Evolutionary conservation across 2,888 invertebrate genomes (phyloP), one percentile per base, ranked within the genome.

Genomic region (Macrophya alboannulata): DNA sequence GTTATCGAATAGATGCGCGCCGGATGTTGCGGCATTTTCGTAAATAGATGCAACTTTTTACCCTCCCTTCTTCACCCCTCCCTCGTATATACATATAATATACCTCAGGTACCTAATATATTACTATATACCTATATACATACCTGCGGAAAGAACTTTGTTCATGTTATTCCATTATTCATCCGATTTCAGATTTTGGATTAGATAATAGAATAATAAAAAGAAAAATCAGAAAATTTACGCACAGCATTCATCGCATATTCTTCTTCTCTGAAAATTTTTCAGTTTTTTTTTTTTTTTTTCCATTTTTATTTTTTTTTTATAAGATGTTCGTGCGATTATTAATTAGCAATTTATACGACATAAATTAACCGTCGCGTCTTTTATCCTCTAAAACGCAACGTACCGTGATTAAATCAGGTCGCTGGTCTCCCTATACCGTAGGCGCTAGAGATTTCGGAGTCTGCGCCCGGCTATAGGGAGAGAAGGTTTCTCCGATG

Each of bases 341-440:
- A 37, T 37, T 37, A 68, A 68, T 68, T 17, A 68, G 68, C 37
- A 68, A 68, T 68, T 68, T 37, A 68, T 68, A 68, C 6, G 68
- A 68, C 8, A 68, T 37, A 68, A 68, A 68, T 68, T 68, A 68
- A 37, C 68, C 37, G 68, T 15, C 68, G 17, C 48, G 83, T 51
- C 48, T 83, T 83, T 83, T 51, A 45, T 68, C 68, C 83, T 62
- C 12, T 37, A 31, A 83, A 68, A 37, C 83, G 68, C 68, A 31
- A 15, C 25, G 48, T 68, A 31, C 83, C 83, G 83, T 48, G 71
- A 83, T 83, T 83, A 83, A 83, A 83, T 83, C 62, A 62, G 72
- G 68, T 59, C 51, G 15, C 82, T 55, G 62, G 85, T 86, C 87
- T 85, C 72, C 77, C 37, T 55, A 48, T 55, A 48, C 76, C 1